These are phyloP conservation scores for Stenoptilia bipunctidactyla DNA, from an alignment of 2,888 invertebrate genomes.

Conservation along the genomic window DNA sequence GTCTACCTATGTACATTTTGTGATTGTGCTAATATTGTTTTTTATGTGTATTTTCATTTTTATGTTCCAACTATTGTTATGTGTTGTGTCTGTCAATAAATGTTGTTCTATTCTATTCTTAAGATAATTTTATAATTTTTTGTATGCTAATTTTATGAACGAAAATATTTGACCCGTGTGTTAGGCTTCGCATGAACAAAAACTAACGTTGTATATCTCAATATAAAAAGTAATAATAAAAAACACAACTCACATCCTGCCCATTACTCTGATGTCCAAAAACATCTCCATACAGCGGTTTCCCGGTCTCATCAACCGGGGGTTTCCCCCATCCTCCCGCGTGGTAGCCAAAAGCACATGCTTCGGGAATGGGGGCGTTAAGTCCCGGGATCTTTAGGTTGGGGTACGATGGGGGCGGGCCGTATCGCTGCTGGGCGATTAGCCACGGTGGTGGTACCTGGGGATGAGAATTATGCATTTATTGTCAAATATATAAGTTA, in stretches of 20 bases:
- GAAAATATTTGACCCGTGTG: too few relatives aligned
- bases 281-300: constrained; percentile 98
- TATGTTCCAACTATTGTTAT: too few relatives aligned
- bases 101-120: too few relatives aligned
- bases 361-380: constrained; percentile 98
- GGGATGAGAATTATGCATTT: not conserved
- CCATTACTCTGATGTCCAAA: constrained; percentile 88
- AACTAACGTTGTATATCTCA: too few relatives aligned
- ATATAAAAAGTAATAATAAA: not conserved
- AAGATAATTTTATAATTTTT: too few relatives aligned
- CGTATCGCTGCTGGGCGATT: constrained; percentile 97
- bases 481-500: too few relatives aligned
- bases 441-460: constrained; percentile 93
- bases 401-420: constrained; percentile 99
- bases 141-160: too few relatives aligned
- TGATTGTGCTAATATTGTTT: too few relatives aligned
- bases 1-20: too few relatives aligned
- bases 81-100: too few relatives aligned
- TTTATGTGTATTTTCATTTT: too few relatives aligned
- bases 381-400: constrained; percentile 97
- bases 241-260: constrained; percentile 72
- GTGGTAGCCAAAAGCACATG: constrained; percentile 98
- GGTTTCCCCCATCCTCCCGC: constrained; percentile 99
- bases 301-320: constrained; percentile 97
- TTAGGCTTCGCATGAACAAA: too few relatives aligned